Conservation (phyloP, 2,888 invertebrate genomes). For the Lamellibrachia columna region DNA sequence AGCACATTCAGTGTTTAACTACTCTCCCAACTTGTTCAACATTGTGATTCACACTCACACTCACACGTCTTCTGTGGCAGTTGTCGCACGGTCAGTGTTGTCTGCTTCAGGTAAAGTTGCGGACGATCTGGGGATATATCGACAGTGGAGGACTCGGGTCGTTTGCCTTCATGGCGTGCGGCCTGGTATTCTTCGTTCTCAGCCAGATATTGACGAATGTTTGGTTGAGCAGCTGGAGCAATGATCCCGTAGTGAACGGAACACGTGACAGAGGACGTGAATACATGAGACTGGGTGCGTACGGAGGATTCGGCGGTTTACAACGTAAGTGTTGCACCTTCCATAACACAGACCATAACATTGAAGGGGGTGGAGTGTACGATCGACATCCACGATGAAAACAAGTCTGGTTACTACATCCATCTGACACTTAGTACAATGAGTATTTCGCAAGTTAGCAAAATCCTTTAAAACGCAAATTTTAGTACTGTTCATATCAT, state of each 20-base stretch:
- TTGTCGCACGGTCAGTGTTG: too few relatives aligned
- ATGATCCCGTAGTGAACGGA: slow-evolving; percentile 37
- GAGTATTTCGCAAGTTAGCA: too few relatives aligned
- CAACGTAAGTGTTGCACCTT: slow-evolving; percentile 51
- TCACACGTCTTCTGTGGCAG: too few relatives aligned
- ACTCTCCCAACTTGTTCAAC: too few relatives aligned
- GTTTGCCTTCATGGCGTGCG: not conserved
- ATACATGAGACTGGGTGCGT: slow-evolving; percentile 66
- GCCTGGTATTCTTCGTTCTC: slow-evolving; percentile 17
- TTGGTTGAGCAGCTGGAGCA: slow-evolving; percentile 52
- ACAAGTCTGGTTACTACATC: too few relatives aligned
- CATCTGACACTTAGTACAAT: too few relatives aligned
- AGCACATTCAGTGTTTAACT: too few relatives aligned
- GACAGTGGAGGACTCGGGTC: not conserved
- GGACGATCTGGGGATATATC: not conserved
- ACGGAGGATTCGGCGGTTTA: slow-evolving; percentile 62
- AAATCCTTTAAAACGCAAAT: too few relatives aligned
- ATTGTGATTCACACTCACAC: too few relatives aligned
- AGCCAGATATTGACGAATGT: slow-evolving; percentile 38
- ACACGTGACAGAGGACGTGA: slow-evolving; percentile 45
- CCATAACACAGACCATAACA: not conserved
- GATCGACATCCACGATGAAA: too few relatives aligned
- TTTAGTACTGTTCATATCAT: too few relatives aligned
- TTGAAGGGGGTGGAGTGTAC: too few relatives aligned
- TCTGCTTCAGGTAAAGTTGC: not conserved